Base-by-base conservation (phyloP, 2,888 invertebrate genomes). In the Aradus depressus region DNA sequence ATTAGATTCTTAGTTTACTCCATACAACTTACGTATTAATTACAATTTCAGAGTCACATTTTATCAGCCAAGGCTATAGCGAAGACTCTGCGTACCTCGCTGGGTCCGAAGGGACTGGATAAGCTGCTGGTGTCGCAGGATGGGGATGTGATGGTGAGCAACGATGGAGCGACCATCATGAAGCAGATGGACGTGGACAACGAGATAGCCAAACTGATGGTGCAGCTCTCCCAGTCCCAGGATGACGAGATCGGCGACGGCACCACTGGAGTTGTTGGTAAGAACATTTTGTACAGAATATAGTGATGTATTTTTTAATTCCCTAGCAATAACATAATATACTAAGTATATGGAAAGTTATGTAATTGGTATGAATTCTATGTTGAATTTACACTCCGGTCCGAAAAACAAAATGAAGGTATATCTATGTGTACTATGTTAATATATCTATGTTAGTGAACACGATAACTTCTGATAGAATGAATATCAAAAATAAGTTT, bases 231-330 rank as follows among this genome's bases (percentile, higher is more conserved):
- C 22, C 95, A 97, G 69, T 95, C 96, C 51, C 98, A 99, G 69
- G 98, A 98, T 68, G 95, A 97, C 72, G 98, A 99, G 74, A 96
- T 98, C 63, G 97, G 97, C 32, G 98, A 98, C 72, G 98, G 98
- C 42, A 99, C 98, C 1, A 99, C 98, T 6, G 97, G 97, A 10
- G 98, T 98, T 60, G 97, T 98, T 51, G 77, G 76, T 76, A 61
- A 43, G 18, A 25, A 3, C 14, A 35, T 10, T 38, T n/a, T n/a
- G n/a, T n/a, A n/a, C n/a, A n/a, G n/a, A n/a, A n/a, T n/a, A n/a
- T n/a, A n/a, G n/a, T n/a, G n/a, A n/a, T n/a, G n/a, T n/a, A n/a
- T n/a, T n/a, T n/a, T n/a, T n/a, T n/a, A n/a, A n/a, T n/a, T n/a
- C 18, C 10, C 10, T 19, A 22, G 12, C 14, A 23, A 41, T 23